Evolutionary conservation across 1,140 invertebrate genomes (phyloP).

Genomic region (Olivierus martensii): DNA sequence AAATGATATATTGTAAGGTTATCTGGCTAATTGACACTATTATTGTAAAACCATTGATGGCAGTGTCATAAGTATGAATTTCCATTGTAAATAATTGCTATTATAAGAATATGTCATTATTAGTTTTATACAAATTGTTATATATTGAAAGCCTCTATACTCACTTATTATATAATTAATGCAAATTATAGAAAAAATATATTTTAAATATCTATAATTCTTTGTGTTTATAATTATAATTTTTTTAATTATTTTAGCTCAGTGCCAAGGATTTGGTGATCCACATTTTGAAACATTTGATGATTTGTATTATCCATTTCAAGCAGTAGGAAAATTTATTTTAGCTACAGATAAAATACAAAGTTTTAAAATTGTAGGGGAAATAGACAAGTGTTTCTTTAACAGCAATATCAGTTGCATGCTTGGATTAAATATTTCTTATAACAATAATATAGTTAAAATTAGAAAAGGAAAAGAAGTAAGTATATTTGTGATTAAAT

Average conservation of each 20-base stretch:
- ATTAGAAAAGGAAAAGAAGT: conserved; percentile 12
- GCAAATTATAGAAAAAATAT: too few relatives aligned
- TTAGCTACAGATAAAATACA: conserved; percentile 9
- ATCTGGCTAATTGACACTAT: too few relatives aligned
- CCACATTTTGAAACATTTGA: conserved; percentile 60
- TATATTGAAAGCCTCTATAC: too few relatives aligned
- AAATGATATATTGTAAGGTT: too few relatives aligned
- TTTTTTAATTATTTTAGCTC: conserved; percentile 27
- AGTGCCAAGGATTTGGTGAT: conserved; percentile 52
- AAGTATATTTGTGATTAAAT: too few relatives aligned
- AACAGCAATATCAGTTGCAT: conserved; percentile 7
- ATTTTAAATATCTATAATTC: too few relatives aligned
- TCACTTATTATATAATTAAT: too few relatives aligned
- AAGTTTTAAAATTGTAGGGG: conserved; percentile 5
- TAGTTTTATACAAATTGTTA: too few relatives aligned
- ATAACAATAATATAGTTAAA: conserved; percentile 9
- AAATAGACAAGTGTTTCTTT: conserved; percentile 3
- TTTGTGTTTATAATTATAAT: neutral
- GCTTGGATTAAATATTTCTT: conserved; percentile 5
- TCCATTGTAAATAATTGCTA: too few relatives aligned
- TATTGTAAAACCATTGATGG: too few relatives aligned
- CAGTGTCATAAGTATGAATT: too few relatives aligned
- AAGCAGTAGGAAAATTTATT: conserved; percentile 30
- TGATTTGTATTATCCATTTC: conserved; percentile 48
- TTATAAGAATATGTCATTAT: too few relatives aligned